Base-by-base conservation (phyloP, 2,113 vertebrate genomes). In the Ciconia stormi region DNA sequence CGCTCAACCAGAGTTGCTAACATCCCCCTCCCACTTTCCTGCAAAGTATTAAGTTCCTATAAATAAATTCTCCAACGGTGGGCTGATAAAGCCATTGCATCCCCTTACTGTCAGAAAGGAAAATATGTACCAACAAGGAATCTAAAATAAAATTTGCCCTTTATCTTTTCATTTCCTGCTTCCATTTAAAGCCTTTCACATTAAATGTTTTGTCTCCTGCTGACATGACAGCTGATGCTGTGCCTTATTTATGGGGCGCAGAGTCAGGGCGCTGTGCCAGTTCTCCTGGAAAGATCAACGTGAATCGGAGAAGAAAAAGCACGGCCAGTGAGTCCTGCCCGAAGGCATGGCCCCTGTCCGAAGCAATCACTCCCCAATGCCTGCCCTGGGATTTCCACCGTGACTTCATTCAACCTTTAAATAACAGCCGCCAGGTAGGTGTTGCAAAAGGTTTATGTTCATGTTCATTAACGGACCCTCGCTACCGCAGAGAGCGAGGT, bases 91-190 rank as follows among this genome's bases (percentile, higher is more conserved):
- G 90, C 90, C 4, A 20, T 30, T 32, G 7, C 77, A 36, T 78
- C 63, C 83, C 70, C 66, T 93, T 73, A 20, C 58, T 32, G 70
- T 47, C 71, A 82, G 78, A n/a, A 65, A 71, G 36, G 82, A 67
- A 77, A 77, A 82, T 38, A 44, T 8, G 59, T 70, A 78, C 88
- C 78, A 82, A 25, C 22, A 40, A 94, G 85, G 95, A 36, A 90
- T 78, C 92, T 89, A 18, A 84, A 96, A 61, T 38, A 74, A 92
- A 87, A 90, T 4, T 46, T 78, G 58, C 69, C 92, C 89, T 92
- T 93, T 69, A n/a, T 90, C 89, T 93, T 87, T 72, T 71, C 91
- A 89, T 91, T 89, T 89, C 95, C 89, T 94, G 56, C 93, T 92
- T 86, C 93, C 83, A 56, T 89, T 76, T 70, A 78, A 94, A 95